Base-by-base conservation (phyloP, 2,888 invertebrate species). In the Mesochorus sp. region DNA sequence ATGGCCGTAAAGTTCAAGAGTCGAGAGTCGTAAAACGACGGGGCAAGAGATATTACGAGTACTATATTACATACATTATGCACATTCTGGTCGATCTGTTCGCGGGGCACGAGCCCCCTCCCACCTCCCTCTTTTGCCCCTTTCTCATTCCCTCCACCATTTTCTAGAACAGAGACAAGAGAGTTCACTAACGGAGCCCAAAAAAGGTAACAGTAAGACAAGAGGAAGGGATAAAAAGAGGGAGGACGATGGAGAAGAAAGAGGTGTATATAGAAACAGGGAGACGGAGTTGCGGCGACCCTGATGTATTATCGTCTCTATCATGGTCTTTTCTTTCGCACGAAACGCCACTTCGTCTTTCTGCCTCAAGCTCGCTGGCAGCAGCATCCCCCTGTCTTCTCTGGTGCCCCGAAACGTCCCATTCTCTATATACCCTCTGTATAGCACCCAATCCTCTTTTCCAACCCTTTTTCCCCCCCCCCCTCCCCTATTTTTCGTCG, bases 1-100 rank as follows among this genome's bases (percentile, higher is more conserved):
- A 76, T 79, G 78, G 70, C 77, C 77, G 80, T 80, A 77, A 81
- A 81, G 79, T 80, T 81, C 74, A 79, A 77, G 74, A 79, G 76
- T 71, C 61, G 79, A 75, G 75, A 77, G 81, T 80, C 81, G 73
- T 81, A 80, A 80, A 77, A 75, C 80, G 75, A 71, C 75, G 71
- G 39, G 80, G 76, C 76, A 64, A 76, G 74, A 79, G 71, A 81
- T 80, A 80, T 78, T 80, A 80, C 71, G 78, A 79, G 79, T 75
- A 72, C 74, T 80, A 80, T 81, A 81, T 80, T 81, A 80, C 77
- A 80, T 80, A 77, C 74, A 81, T 79, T 80, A 81, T 81, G 74
- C 77, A 80, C 80, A 79, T 64, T 74, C 73, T 75, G 68, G 72
- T 76, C 70, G 72, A 79, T 79, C 75, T 75, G 78, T 79, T 75